A percentile compares a stretch with the other conserved stretches of the same genome.
phyloP scores from a whole-genome alignment of 1,140 invertebrate genomes.

The Cydia fagiglandana region DNA sequence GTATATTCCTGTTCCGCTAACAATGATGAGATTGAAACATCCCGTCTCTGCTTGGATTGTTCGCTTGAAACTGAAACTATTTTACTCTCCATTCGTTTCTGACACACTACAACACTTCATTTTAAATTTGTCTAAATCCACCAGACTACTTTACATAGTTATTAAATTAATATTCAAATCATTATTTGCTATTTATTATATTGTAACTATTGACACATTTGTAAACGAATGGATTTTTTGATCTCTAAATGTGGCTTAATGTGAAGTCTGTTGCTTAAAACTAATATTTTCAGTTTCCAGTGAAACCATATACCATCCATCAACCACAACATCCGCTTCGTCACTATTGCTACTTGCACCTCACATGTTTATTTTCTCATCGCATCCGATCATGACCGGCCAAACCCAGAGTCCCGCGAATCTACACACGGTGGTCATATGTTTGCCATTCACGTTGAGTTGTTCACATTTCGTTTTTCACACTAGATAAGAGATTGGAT shows the following conservation, averaged over 20 bases:
- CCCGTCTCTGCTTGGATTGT: constrained; percentile 43
- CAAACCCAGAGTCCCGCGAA: constrained; percentile 69
- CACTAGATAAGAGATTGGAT: constrained; percentile 73
- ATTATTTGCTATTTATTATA: background rate
- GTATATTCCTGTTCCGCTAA: constrained; percentile 28
- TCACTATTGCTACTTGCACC: constrained; percentile 32
- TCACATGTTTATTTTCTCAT: constrained; percentile 13
- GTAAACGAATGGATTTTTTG: background rate
- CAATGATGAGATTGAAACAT: constrained; percentile 44
- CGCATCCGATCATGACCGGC: background rate
- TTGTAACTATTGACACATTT: background rate
- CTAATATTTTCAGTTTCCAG: constrained; percentile 38
- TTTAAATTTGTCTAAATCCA: background rate
- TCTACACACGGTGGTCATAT: constrained; percentile 78
- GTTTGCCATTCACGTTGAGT: constrained; percentile 74
- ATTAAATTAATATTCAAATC: background rate
- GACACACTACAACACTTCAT: background rate
- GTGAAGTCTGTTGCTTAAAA: background rate
- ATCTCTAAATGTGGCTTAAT: background rate
- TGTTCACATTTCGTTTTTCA: constrained; percentile 71
- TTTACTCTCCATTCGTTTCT: constrained; percentile 3
- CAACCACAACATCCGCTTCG: constrained; percentile 34
- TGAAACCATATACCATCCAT: constrained; percentile 27
- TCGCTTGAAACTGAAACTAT: constrained; percentile 40
- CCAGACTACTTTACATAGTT: background rate